A percentile compares a stretch with the other conserved stretches of the same genome.
Conservation (phyloP, 2,888 invertebrate genomes). For the Microctonus brassicae region DNA sequence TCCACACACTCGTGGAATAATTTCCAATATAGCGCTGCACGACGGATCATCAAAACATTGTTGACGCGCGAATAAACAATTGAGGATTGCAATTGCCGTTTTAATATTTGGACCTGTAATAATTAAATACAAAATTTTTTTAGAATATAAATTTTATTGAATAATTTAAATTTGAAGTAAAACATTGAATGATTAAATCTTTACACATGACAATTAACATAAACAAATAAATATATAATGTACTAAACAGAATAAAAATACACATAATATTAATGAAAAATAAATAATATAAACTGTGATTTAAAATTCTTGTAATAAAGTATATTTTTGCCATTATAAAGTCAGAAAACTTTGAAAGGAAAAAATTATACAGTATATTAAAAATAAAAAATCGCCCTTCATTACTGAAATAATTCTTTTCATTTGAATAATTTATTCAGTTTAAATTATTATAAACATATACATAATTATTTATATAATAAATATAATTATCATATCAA, state of each 20-base stretch:
- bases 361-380: constrained; percentile 41
- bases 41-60: constrained; percentile 91
- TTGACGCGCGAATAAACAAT: constrained; percentile 89
- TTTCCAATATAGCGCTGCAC: constrained; percentile 90
- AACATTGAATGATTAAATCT: too few species aligned
- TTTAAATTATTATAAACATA: background rate
- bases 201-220: too few species aligned
- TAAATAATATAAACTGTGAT: constrained; percentile 41
- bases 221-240: constrained; percentile 16
- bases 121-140: too few species aligned
- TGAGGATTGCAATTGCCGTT: constrained; percentile 84
- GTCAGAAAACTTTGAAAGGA: background rate
- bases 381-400: constrained; percentile 48
- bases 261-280: background rate
- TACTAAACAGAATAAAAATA: too few species aligned
- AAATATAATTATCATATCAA: background rate
- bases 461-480: background rate
- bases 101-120: constrained; percentile 85
- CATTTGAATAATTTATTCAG: constrained; percentile 2
- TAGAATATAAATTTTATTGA: too few species aligned
- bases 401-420: constrained; percentile 41
- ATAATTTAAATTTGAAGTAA: too few species aligned
- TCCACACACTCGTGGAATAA: constrained; percentile 91
- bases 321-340: constrained; percentile 44
- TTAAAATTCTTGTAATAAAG: constrained; percentile 47